Evolutionary conservation across 2,888 invertebrate genomes (phyloP), one percentile per base, ranked within the genome.

Genomic region (Melinaea menophilus): DNA sequence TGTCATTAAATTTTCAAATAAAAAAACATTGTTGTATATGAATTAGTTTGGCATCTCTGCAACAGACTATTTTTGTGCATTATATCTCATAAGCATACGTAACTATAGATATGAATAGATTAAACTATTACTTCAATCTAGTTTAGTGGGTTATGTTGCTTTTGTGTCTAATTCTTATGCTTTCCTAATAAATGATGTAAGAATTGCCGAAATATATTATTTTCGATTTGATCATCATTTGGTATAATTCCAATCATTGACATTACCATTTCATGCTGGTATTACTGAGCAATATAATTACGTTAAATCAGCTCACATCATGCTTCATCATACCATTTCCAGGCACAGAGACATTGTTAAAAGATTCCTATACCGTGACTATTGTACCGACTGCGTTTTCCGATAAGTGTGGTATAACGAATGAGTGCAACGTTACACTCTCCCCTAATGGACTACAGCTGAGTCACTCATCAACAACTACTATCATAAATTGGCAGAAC

Each of bases 331-430:
- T 78, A 74, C 64, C 68, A 66, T 69, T 87, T 87, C 64, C 88
- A 90, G 90, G 79, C 85, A 88, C 75, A 77, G 92, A 78, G 84
- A 87, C 73, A 85, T 88, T 77, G 69, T 79, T 85, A 73, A 88
- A 87, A 81, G 86, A 88, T 74, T 84, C 85, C 48, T 93, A 92
- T 76, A 90, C 92, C 46, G 91, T 95, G 55, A 94, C 93, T 3
- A 81, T 95, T 68, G 85, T 94, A 4, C 91, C 93, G 66, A 94
- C 94, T 37, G 88, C 90, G 45, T 91, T 94, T 79, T 93, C 94
- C 3, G 91, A 92, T 75, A 87, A 89, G 56, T 93, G 94, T 59
- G 92, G 93, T 12, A 79, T 94, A 59, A 85, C 86, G 56, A 80
- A 92, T 2, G 92, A 93, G 75, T 92, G 94, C 55, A 89, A 91